A percentile compares a stretch with the other conserved stretches of the same genome.
phyloP scores from a whole-genome alignment of 2,888 invertebrate species.

The Callyntrura sp. region DNA sequence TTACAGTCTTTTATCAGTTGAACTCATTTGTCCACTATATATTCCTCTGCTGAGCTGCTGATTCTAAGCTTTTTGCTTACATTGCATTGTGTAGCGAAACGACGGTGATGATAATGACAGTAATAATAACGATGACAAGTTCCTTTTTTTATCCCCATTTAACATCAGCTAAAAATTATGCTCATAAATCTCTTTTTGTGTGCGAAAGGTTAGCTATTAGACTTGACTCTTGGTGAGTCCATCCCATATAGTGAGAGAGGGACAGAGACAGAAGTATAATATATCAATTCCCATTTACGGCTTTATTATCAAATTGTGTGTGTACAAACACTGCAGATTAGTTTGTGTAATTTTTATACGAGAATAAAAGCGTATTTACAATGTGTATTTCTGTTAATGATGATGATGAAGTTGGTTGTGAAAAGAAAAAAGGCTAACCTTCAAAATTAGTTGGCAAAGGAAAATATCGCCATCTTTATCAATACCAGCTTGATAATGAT shows the following conservation, averaged over 20 bases:
- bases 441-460: slow-evolving; percentile 45
- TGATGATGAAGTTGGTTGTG: slow-evolving; percentile 19
- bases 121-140: slow-evolving; percentile 57
- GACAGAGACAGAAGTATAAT: background rate
- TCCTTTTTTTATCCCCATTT: slow-evolving; percentile 50
- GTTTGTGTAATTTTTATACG: background rate
- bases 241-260: too few relatives aligned
- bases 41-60: background rate
- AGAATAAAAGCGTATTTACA: background rate
- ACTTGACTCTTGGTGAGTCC: background rate
- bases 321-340: slow-evolving; percentile 21
- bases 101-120: slow-evolving; percentile 18
- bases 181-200: slow-evolving; percentile 26
- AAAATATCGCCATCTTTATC: slow-evolving; percentile 53
- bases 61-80: background rate
- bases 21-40: slow-evolving; percentile 69
- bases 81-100: slow-evolving; percentile 33
- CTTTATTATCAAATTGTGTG: slow-evolving; percentile 48
- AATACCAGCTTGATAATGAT: slow-evolving; percentile 19
- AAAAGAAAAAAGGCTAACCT: slow-evolving; percentile 47
- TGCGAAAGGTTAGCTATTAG: slow-evolving; percentile 2
- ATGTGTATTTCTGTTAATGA: slow-evolving; percentile 25
- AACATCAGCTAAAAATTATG: slow-evolving; percentile 23
- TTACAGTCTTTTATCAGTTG: slow-evolving; percentile 63
- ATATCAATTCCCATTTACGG: slow-evolving; percentile 3